Conservation (phyloP, 2,888 invertebrate genomes). For the Callosobruchus maculatus region DNA sequence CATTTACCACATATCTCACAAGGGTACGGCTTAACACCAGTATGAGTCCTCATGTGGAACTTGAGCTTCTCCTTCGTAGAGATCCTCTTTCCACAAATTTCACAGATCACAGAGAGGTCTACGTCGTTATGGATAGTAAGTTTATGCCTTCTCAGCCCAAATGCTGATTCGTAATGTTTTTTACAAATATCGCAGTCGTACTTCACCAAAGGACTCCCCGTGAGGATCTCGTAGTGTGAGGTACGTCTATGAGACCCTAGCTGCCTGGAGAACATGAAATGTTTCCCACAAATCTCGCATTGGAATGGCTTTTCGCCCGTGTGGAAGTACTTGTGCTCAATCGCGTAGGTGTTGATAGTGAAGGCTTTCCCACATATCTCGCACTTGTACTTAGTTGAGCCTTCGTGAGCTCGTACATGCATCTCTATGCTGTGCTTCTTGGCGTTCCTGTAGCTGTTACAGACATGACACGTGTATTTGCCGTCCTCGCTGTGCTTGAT, state of each 20-base stretch:
- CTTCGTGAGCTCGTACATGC: constrained; percentile 48
- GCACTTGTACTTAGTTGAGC: constrained; percentile 38
- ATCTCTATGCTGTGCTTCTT: constrained; percentile 36
- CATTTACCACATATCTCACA: constrained; percentile 28
- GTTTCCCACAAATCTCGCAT: constrained; percentile 53
- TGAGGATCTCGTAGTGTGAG: constrained; percentile 48
- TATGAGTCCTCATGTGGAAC: constrained; percentile 34
- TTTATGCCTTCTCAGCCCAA: constrained; percentile 45
- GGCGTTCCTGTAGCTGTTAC: constrained; percentile 31
- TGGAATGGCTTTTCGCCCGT: constrained; percentile 48
- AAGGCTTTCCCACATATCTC: constrained; percentile 43
- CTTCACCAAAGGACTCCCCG: constrained; percentile 36
- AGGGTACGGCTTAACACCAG: constrained; percentile 34
- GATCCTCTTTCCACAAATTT: constrained; percentile 32
- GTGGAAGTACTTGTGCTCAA: constrained; percentile 36
- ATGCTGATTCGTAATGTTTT: constrained; percentile 40
- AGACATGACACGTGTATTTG: constrained; percentile 36
- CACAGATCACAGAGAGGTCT: constrained; percentile 47
- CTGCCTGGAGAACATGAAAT: constrained; percentile 51
- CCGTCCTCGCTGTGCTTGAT: constrained; percentile 31
- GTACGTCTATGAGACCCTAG: constrained; percentile 50
- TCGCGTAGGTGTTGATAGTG: constrained; percentile 29
- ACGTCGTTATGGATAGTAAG: constrained; percentile 34
- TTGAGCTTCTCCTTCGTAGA: constrained; percentile 28
- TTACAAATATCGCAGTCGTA: constrained; percentile 51